Percentiles rank a stretch among this genome's conserved stretches.
Conservation (phyloP, 1,140 invertebrate species). For the Pantala flavescens region DNA sequence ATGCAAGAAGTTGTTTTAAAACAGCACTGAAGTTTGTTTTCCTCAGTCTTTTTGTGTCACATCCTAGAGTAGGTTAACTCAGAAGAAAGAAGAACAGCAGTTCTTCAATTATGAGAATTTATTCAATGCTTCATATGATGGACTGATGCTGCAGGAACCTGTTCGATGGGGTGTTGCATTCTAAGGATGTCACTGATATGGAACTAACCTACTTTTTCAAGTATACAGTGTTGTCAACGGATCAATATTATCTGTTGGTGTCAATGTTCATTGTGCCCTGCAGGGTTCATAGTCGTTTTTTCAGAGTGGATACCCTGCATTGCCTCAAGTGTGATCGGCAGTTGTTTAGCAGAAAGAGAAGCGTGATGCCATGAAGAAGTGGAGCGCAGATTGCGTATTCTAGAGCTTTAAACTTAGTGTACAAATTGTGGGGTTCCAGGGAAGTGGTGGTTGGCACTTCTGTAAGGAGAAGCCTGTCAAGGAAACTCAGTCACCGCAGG, state of each 20-base stretch:
- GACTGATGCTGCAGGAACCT: no score
- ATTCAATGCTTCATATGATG: no score
- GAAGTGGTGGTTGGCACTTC: neutral
- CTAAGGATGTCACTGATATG: no score
- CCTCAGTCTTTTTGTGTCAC: no score
- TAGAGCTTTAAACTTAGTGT: constrained; percentile 10
- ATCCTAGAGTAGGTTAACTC: no score
- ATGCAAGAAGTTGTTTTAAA: no score
- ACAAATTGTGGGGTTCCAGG: constrained; percentile 7
- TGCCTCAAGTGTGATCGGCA: neutral
- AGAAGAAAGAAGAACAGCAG: no score
- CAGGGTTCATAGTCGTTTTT: no score
- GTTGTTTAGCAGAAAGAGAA: neutral
- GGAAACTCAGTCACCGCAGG: neutral
- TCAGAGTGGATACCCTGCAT: neutral
- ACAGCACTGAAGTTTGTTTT: no score
- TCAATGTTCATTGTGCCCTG: neutral
- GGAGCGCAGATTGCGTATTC: neutral
- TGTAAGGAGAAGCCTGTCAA: neutral
- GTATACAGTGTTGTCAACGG: neutral
- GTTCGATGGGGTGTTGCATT: no score
- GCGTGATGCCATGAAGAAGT: neutral
- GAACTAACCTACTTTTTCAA: no score
- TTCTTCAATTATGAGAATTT: no score
- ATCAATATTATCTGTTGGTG: neutral